A percentile compares a stretch with the other conserved stretches of the same genome.
Conservation (phyloP, 2,797 vertebrate genomes). For the Diplodus sargus region DNA sequence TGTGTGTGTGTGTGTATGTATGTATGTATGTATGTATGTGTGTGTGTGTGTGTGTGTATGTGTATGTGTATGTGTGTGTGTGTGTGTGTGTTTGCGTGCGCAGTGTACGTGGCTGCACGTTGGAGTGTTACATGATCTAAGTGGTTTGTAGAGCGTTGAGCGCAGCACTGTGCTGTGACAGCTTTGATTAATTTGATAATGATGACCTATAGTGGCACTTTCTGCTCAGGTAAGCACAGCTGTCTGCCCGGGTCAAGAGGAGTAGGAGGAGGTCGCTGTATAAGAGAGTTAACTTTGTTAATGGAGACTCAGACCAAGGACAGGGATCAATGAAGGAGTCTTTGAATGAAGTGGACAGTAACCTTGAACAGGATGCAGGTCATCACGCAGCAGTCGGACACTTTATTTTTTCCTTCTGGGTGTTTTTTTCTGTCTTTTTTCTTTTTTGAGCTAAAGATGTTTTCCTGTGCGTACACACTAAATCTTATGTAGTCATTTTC, state of each 20-base stretch:
- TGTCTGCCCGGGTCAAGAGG: constrained; percentile 76
- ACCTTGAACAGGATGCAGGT: constrained; percentile 81
- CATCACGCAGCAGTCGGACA: constrained; percentile 8
- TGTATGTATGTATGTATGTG: too few species aligned
- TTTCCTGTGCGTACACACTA: background rate
- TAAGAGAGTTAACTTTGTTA: constrained; percentile 84
- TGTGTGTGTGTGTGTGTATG: constrained; percentile 22
- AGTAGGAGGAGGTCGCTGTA: constrained; percentile 72
- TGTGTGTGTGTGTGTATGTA: too few species aligned
- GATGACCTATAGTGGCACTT: constrained; percentile 83
- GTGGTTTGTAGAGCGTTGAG: constrained; percentile 57
- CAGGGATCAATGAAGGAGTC: constrained; percentile 79
- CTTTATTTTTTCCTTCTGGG: background rate
- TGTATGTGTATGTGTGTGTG: constrained; percentile 27
- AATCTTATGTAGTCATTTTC: background rate
- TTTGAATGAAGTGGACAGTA: constrained; percentile 77
- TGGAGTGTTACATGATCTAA: constrained; percentile 72
- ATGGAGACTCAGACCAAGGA: constrained; percentile 78
- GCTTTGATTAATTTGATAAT: constrained; percentile 87
- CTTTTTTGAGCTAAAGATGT: background rate
- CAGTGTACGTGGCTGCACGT: constrained; percentile 41
- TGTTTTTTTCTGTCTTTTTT: background rate
- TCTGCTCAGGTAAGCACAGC: constrained; percentile 86
- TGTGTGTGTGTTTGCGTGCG: background rate
- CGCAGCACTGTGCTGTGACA: constrained; percentile 64